Base-by-base conservation (phyloP, 2,888 invertebrate genomes). In the Aphelenchoides bicaudatus region DNA sequence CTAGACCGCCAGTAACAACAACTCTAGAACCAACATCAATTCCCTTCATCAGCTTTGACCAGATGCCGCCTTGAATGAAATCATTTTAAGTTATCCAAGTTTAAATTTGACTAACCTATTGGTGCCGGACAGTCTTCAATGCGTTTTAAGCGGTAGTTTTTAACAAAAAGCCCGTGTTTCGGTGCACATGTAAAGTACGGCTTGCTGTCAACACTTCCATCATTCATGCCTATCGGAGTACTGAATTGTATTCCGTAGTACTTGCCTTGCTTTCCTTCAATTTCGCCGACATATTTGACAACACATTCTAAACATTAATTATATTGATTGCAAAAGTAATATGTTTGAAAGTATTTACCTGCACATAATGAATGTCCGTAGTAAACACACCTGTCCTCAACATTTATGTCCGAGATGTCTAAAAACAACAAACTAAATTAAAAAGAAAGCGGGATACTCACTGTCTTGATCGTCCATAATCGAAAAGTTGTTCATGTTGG, bases 341-440 rank as follows among this genome's bases (percentile, higher is more conserved):
- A 13, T 13, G 16, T 13, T 34, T 16, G 34, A 13, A 34, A n/a
- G n/a, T n/a, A n/a, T n/a, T n/a, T n/a, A n/a, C n/a, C n/a, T n/a
- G n/a, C 16, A 30, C 52, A 51, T 29, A 51, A 21, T n/a, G 52
- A 16, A 30, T 51, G 52, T 2, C 52, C 52, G 37, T 51, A 51
- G 39, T 51, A 51, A 30, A 51, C 52, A 3, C 30, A 27, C 16
- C 27, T 29, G 23, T 51, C 39, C 2, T 28, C 37, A 19, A 51
- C 52, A 16, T 30, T 21, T n/a, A 51, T 51, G 8, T 31, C 21
- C 2, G 52, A 43, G 43, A 43, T 25, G 23, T 19, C 43, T 43
- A n/a, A 6, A 43, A 43, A 13, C 13, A 34, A 13, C 13, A 34
- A 16, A 34, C 13, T 16, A 34, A 34, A 13, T 16, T 13, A 43